phyloP scores from a whole-genome alignment of 2,888 invertebrate genomes.

The Lasioglossum calceatum region DNA sequence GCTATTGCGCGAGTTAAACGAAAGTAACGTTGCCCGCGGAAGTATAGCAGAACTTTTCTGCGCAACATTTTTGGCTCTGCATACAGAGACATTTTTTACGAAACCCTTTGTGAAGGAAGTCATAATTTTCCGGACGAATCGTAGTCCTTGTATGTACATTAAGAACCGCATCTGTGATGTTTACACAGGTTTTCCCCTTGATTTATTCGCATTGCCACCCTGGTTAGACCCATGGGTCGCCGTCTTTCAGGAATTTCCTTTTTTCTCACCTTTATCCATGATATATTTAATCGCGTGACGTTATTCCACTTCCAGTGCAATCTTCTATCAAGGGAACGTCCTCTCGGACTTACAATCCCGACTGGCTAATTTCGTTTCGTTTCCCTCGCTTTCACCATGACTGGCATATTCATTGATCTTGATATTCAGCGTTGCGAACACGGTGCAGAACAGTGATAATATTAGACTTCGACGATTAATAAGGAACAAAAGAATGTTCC shows the following conservation, averaged over 20 bases:
- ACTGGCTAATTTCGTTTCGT: not conserved
- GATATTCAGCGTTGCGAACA: not conserved
- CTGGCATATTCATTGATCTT: not conserved
- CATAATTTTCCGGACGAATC: constrained; percentile 43
- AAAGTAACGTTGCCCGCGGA: constrained; percentile 30
- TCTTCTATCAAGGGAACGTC: not conserved
- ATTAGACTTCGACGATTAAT: not conserved
- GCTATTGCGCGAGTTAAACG: constrained; percentile 40
- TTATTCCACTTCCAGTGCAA: not conserved
- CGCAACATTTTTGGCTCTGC: not conserved
- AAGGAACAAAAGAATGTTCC: too few relatives aligned
- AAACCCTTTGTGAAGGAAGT: constrained; percentile 17
- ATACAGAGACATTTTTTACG: constrained; percentile 37
- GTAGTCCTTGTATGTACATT: constrained; percentile 19
- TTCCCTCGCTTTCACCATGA: not conserved
- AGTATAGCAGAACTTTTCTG: constrained; percentile 2
- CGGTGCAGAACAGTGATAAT: not conserved
- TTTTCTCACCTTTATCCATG: constrained; percentile 13
- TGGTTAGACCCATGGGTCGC: constrained; percentile 10
- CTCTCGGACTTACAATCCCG: not conserved
- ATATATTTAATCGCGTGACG: constrained; percentile 9
- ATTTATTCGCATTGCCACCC: constrained; percentile 65
- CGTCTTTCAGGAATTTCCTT: constrained; percentile 25
- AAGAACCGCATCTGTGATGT: constrained; percentile 63
- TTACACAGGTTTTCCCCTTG: constrained; percentile 71